Conservation (phyloP, 2,113 vertebrate genomes). For the Lepisosteus osseus region DNA sequence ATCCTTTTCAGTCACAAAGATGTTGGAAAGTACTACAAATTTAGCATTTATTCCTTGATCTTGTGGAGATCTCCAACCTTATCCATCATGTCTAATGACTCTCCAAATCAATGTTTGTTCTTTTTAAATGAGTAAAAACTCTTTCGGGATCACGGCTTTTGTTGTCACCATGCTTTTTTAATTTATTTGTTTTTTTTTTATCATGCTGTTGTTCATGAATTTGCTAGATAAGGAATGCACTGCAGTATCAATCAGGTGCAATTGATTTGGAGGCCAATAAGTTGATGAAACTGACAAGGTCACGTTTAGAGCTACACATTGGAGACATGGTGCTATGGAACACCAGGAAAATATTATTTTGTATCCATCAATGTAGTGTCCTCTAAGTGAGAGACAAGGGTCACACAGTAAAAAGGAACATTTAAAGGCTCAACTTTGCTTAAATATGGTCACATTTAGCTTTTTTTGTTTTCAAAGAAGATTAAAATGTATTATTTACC, state of each 20-base stretch:
- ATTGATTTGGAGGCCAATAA: slow-evolving; percentile 35
- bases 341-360: too few species aligned
- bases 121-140: slow-evolving; percentile 26
- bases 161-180: neutral
- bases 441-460: too few species aligned
- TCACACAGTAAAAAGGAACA: too few species aligned
- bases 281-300: slow-evolving; percentile 21
- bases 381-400: too few species aligned
- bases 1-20: neutral
- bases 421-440: too few species aligned
- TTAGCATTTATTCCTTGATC: neutral
- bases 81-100: slow-evolving; percentile 34
- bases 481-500: too few species aligned
- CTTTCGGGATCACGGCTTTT: slow-evolving; percentile 12
- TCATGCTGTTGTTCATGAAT: slow-evolving; percentile 20
- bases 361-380: too few species aligned
- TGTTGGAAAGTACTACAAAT: neutral
- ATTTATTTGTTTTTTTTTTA: neutral
- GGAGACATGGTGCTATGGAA: too few species aligned
- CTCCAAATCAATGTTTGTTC: slow-evolving; percentile 30
- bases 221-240: slow-evolving; percentile 30
- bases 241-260: slow-evolving; percentile 34
- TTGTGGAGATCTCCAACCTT: slow-evolving; percentile 1
- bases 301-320: neutral
- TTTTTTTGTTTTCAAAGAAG: too few species aligned